Conservation (phyloP, 2,113 vertebrate species). For the Hemiscyllium ocellatum region DNA sequence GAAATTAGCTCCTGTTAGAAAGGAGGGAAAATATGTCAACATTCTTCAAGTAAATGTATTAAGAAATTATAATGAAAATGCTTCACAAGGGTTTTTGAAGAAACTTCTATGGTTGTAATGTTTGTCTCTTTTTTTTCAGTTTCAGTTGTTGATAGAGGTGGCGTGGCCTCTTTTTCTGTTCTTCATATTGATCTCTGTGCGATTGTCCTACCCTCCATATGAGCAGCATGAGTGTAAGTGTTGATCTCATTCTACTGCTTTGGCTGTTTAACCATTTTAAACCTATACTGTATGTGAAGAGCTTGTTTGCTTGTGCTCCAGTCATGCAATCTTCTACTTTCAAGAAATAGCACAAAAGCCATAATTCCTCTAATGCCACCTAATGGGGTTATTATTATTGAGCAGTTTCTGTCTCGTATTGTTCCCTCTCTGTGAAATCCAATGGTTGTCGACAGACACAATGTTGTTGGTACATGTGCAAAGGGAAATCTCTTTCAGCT, state of each 20-base stretch:
- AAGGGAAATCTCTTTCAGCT: not conserved
- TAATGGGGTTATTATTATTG: not conserved
- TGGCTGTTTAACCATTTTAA: not conserved
- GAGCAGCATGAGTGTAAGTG: conserved; percentile 97
- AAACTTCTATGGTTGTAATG: not conserved
- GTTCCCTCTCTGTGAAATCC: not conserved
- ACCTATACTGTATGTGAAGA: not conserved
- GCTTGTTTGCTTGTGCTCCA: not conserved
- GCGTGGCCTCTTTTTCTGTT: conserved; percentile 94
- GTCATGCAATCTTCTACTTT: not conserved
- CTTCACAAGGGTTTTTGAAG: not conserved
- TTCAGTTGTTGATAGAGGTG: conserved; percentile 84
- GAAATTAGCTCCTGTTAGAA: too few species aligned
- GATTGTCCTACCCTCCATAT: conserved; percentile 84
- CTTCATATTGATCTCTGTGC: conserved; percentile 89
- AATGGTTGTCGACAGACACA: not conserved
- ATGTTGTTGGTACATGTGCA: not conserved
- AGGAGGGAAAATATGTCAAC: too few species aligned
- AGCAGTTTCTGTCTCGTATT: not conserved
- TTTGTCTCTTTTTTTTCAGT: conserved; percentile 57
- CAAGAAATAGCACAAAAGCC: not conserved
- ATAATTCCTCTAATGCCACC: not conserved
- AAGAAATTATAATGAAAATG: not conserved
- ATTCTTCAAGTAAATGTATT: not conserved
- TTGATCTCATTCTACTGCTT: not conserved